phyloP scores from a whole-genome alignment of 2,113 vertebrate species.

The Pleuronectes platessa region DNA sequence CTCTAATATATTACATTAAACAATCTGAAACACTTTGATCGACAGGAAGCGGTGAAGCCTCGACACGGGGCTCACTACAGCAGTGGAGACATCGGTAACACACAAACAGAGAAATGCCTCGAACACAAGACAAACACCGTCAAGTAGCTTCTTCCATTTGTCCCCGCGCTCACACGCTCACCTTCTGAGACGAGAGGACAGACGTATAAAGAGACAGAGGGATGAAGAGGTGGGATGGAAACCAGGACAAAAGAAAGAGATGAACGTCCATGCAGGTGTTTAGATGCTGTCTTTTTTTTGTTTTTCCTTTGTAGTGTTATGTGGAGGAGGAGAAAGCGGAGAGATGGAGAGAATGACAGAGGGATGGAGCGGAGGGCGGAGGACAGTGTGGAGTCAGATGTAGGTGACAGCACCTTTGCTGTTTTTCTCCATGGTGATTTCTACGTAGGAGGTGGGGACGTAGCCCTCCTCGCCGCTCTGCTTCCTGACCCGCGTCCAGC shows the following conservation, averaged over 20 bases:
- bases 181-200: slow-evolving; percentile 59
- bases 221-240: slow-evolving; percentile 28
- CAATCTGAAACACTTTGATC: slow-evolving; percentile 61
- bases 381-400: slow-evolving; percentile 86
- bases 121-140: slow-evolving; percentile 22
- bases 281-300: slow-evolving; percentile 13
- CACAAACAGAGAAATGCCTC: slow-evolving; percentile 1
- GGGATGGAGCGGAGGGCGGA: slow-evolving; percentile 24
- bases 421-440: slow-evolving; percentile 98
- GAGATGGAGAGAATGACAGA: slow-evolving; percentile 78
- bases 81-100: background rate
- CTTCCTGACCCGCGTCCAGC: slow-evolving; percentile 96
- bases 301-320: slow-evolving; percentile 26
- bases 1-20: slow-evolving; percentile 66
- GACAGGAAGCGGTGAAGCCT: slow-evolving; percentile 40
- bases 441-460: slow-evolving; percentile 97
- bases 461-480: slow-evolving; percentile 97
- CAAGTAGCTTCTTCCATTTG: slow-evolving; percentile 1
- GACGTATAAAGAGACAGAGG: background rate
- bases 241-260: background rate
- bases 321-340: slow-evolving; percentile 2
- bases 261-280: slow-evolving; percentile 59
- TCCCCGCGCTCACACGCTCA: slow-evolving; percentile 80
- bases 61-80: slow-evolving; percentile 41
- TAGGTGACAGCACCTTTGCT: slow-evolving; percentile 99